Conservation (phyloP, 2,888 invertebrate genomes). For the Lottia gigantea region DNA sequence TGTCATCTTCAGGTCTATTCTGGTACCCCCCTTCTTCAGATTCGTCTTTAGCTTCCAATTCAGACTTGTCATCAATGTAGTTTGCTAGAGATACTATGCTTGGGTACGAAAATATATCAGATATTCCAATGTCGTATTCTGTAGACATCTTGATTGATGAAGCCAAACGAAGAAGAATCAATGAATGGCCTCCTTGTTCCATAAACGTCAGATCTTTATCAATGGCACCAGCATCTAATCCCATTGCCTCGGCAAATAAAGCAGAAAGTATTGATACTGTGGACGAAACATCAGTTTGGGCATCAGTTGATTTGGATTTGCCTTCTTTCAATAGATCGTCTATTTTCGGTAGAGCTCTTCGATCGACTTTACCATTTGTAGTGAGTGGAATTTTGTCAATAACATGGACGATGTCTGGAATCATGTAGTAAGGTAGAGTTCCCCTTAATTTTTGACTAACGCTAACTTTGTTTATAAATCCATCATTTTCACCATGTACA, state of each 20-base stretch:
- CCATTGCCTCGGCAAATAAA: neutral
- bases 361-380: conserved; percentile 21
- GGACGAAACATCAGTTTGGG: neutral
- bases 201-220: neutral
- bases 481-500: neutral
- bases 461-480: neutral
- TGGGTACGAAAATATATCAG: conserved; percentile 3
- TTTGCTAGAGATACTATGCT: neutral
- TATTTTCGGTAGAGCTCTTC: conserved; percentile 12
- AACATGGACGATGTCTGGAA: conserved; percentile 14
- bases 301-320: neutral
- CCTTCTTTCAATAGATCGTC: neutral
- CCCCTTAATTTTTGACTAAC: neutral
- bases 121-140: neutral
- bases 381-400: conserved; percentile 18
- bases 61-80: neutral
- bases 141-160: neutral
- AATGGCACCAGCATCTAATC: neutral
- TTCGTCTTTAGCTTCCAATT: neutral
- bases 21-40: neutral
- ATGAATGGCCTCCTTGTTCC: conserved; percentile 1
- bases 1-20: neutral
- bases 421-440: conserved; percentile 17
- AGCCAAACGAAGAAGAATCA: neutral
- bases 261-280: neutral